Evolutionary conservation across 2,113 vertebrate species (phyloP), one percentile per base, ranked within the genome.

Genomic region (Gasterosteus nipponicus): DNA sequence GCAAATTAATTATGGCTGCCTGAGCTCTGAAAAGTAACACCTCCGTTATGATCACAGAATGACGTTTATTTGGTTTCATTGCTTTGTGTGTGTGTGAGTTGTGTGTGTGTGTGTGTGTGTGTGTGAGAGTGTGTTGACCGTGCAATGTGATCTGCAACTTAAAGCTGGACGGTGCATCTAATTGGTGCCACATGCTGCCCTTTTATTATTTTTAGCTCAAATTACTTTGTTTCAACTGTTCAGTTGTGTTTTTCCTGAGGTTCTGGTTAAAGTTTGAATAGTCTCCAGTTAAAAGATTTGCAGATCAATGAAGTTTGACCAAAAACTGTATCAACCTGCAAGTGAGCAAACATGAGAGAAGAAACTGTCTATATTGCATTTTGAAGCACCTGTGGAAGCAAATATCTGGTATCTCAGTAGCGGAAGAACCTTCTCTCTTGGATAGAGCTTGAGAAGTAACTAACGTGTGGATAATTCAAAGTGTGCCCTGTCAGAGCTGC

Each of bases 1-100:
- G 84, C 84, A 87, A 84, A 86, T 91, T 87, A 89, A 91, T 90
- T 85, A 87, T 64, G 69, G 51, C 67, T 71, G 67, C 66, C n/a
- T 29, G 74, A 81, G 59, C 62, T 41, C 57, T 18, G 10, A 57
- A 77, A 78, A 84, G 64, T 87, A 72, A 75, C 53, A 84, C 70
- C 71, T 86, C 73, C 56, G 73, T 80, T 85, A 80, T 74, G 80
- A 70, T 69, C 59, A 63, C 29, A 49, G 11, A 59, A 18, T 29
- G 74, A 61, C 73, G 59, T 75, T 63, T 56, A 18, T 54, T 59
- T 68, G 73, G 69, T 49, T 41, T 56, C 47, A 35, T 66, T 56
- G 11, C 22, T 68, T 68, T 47, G 29, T 58, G 41, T 57, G 39
- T 66, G 38, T 26, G 29, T 75, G 39, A n/a, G n/a, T n/a, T 56